Evolutionary conservation across 2,797 vertebrate species (phyloP).

Genomic region (Aselliscus stoliczkanus): DNA sequence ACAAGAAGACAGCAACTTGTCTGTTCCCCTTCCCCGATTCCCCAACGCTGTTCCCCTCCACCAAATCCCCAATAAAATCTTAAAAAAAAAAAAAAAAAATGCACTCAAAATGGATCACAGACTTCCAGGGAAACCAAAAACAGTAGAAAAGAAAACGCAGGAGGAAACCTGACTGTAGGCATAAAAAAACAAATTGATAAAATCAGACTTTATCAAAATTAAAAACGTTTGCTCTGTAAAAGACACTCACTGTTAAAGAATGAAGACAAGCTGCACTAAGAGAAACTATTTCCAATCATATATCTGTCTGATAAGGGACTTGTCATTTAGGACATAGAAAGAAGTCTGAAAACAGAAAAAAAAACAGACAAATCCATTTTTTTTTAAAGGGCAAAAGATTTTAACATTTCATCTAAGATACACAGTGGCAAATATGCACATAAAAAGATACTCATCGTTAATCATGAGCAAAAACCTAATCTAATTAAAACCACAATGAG

Average conservation of each 20-base stretch:
- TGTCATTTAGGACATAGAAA: background rate
- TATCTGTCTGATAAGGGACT: background rate
- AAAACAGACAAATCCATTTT: background rate
- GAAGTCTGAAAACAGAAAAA: background rate
- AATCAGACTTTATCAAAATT: background rate
- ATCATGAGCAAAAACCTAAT: background rate
- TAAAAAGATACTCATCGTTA: background rate
- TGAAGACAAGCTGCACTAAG: background rate
- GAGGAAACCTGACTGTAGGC: background rate
- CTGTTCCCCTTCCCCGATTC: too few relatives aligned
- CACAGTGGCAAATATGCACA: background rate
- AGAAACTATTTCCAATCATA: background rate
- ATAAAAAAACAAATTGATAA: background rate
- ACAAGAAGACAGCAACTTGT: too few relatives aligned
- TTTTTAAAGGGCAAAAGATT: background rate
- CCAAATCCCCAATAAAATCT: too few relatives aligned
- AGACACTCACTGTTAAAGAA: background rate
- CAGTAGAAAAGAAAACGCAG: background rate
- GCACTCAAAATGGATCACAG: background rate
- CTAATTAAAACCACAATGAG: background rate
- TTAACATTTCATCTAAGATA: background rate
- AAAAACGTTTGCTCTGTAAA: background rate
- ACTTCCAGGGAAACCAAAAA: background rate
- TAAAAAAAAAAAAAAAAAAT: too few relatives aligned
- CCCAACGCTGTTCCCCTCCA: too few relatives aligned